A percentile compares a stretch with the other conserved stretches of the same genome.
Conservation (phyloP, 1,140 invertebrate genomes). For the Heliconius eleuchia region DNA sequence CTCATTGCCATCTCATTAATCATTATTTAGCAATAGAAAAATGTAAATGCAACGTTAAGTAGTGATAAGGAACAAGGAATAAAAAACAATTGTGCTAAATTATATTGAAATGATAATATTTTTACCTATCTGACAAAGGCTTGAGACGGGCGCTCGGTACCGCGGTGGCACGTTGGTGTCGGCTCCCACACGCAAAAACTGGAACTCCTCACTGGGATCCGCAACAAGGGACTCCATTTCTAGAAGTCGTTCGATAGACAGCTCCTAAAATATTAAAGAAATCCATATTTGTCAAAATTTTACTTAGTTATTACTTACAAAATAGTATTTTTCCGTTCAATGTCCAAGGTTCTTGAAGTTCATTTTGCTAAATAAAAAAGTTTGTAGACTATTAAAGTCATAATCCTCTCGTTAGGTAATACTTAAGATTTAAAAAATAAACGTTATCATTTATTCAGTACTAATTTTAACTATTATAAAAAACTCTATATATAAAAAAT, state of each 20-base stretch:
- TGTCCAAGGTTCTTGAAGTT: too few species aligned
- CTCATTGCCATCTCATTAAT: too few species aligned
- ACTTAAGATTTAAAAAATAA: not conserved
- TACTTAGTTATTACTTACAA: not conserved
- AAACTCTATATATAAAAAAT: not conserved
- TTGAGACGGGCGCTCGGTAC: constrained; percentile 76
- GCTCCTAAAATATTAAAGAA: constrained; percentile 56
- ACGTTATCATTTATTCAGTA: not conserved
- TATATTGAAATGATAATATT: not conserved
- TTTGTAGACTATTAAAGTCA: too few species aligned
- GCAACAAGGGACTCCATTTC: constrained; percentile 77
- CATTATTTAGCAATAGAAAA: too few species aligned
- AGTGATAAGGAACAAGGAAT: not conserved
- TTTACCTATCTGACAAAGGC: constrained; percentile 78
- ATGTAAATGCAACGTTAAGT: too few species aligned
- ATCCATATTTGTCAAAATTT: not conserved
- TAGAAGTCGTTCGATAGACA: constrained; percentile 76
- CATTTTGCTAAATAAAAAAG: too few species aligned
- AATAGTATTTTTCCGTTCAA: not conserved
- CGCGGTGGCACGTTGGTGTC: constrained; percentile 74
- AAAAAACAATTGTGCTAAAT: not conserved
- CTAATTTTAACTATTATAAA: not conserved
- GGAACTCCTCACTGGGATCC: constrained; percentile 75
- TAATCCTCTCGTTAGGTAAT: not conserved
- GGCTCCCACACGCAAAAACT: constrained; percentile 75